A percentile compares a stretch with the other conserved stretches of the same genome.
Conservation (phyloP, 2,888 invertebrate species). For the Oscheius sp. region DNA sequence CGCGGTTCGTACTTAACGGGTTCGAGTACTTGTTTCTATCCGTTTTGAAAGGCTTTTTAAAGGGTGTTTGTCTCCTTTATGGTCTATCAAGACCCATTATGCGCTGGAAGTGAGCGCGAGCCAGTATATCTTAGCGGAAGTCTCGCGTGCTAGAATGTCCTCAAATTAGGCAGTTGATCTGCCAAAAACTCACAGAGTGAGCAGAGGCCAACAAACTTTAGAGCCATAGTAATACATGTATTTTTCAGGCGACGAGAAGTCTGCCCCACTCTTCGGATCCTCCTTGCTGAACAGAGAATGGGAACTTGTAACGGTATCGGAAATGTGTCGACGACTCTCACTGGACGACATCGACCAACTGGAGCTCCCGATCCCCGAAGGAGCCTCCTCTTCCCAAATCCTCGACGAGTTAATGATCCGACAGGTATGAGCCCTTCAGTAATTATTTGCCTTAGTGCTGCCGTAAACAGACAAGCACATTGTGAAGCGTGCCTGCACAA, state of each 20-base stretch:
- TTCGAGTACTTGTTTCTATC: neutral
- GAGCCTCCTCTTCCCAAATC: slow-evolving; percentile 65
- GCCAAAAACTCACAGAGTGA: too few relatives aligned
- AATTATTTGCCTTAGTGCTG: slow-evolving; percentile 3
- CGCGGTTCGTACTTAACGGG: slow-evolving; percentile 16
- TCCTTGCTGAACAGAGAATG: slow-evolving; percentile 72
- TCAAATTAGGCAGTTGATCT: neutral
- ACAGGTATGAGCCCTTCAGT: slow-evolving; percentile 48
- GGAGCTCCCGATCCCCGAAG: slow-evolving; percentile 72
- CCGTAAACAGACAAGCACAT: slow-evolving; percentile 2
- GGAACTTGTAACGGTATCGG: slow-evolving; percentile 76
- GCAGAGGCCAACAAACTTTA: too few relatives aligned
- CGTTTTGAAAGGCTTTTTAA: slow-evolving; percentile 8
- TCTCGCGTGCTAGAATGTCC: slow-evolving; percentile 22
- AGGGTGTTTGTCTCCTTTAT: slow-evolving; percentile 11
- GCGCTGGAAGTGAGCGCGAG: slow-evolving; percentile 15
- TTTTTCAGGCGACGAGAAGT: slow-evolving; percentile 62
- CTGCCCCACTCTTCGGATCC: slow-evolving; percentile 56
- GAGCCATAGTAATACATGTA: neutral
- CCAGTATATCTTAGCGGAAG: slow-evolving; percentile 18
- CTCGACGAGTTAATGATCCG: slow-evolving; percentile 72
- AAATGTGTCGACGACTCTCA: slow-evolving; percentile 74
- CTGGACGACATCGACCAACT: slow-evolving; percentile 72
- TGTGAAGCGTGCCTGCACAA: neutral
- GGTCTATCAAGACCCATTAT: slow-evolving; percentile 12